Evolutionary conservation across 2,113 vertebrate species (phyloP), one percentile per base, ranked within the genome.

Genomic region (Platichthys stellatus): DNA sequence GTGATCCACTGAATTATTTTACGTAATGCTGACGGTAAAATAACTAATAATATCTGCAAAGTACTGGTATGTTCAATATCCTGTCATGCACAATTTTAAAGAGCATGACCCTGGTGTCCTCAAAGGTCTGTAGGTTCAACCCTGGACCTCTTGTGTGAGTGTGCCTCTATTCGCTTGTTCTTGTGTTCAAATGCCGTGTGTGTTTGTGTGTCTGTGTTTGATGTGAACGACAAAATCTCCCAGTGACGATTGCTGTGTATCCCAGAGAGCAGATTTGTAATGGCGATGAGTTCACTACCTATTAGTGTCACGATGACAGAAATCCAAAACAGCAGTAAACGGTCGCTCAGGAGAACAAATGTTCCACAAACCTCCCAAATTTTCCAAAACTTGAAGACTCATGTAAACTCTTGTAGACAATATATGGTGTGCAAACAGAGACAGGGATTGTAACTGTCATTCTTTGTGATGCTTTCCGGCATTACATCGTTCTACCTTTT

Each of bases 261-360:
- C 69, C 72, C 76, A 58, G 64, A 64, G 57, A 86, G 76, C 70
- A 60, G 63, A 17, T 73, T 53, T 79, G 82, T 88, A 75, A 80
- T 38, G 82, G 58, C 51, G 63, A 57, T 62, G 67, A 71, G 69
- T 53, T 82, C 72, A 69, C 21, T 72, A 13, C 63, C 47, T 45
- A 51, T 88, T 76, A 83, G 59, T 59, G 56, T 91, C 84, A 85
- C 64, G 24, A n/a, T 79, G 81, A 85, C 74, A 70, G 51, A 74
- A 68, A 88, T 77, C 77, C 8, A 62, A 78, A 81, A 85, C 74
- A 68, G 74, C 77, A 83, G 82, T 64, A 62, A 80, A 24, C 20
- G 60, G 18, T 24, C 31, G 26, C 35, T 83, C 69, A 63, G 43
- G 69, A 81, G 77, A 81, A 72, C 74, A 31, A 81, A 76, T 56